Conservation (phyloP, 1,140 invertebrate genomes). For the Heliconius hermathena region DNA sequence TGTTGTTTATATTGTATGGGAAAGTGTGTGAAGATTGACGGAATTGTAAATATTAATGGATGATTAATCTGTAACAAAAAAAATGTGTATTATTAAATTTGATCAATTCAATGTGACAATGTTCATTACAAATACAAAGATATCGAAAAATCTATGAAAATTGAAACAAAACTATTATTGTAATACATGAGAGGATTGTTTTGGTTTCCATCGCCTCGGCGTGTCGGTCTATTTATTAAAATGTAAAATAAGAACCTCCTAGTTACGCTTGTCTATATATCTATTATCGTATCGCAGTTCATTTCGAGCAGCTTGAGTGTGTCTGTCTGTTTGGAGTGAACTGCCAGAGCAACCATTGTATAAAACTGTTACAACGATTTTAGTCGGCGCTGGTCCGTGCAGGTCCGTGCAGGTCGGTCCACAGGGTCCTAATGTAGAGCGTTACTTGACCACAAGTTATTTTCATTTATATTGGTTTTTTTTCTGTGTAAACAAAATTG, state of each 20-base stretch:
- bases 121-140: constrained; percentile 12
- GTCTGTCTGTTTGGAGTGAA: constrained; percentile 39
- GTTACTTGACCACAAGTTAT: neutral
- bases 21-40: neutral
- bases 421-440: constrained; percentile 71
- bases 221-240: constrained; percentile 38
- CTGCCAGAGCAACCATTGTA: constrained; percentile 50
- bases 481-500: neutral
- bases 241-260: constrained; percentile 51
- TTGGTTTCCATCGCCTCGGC: neutral
- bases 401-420: constrained; percentile 49
- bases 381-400: constrained; percentile 58
- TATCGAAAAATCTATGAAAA: neutral
- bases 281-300: constrained; percentile 45
- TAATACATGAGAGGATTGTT: neutral
- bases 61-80: neutral
- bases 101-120: neutral
- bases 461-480: neutral
- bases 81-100: neutral
- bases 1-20: constrained; percentile 1
- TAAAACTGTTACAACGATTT: constrained; percentile 65
- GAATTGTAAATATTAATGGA: constrained; percentile 9
- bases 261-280: constrained; percentile 52
- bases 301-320: constrained; percentile 28
- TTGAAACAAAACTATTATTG: constrained; percentile 4